A percentile compares a stretch with the other conserved stretches of the same genome.
Conservation (phyloP, 2,797 vertebrate species). For the Monodelphis domestica region DNA sequence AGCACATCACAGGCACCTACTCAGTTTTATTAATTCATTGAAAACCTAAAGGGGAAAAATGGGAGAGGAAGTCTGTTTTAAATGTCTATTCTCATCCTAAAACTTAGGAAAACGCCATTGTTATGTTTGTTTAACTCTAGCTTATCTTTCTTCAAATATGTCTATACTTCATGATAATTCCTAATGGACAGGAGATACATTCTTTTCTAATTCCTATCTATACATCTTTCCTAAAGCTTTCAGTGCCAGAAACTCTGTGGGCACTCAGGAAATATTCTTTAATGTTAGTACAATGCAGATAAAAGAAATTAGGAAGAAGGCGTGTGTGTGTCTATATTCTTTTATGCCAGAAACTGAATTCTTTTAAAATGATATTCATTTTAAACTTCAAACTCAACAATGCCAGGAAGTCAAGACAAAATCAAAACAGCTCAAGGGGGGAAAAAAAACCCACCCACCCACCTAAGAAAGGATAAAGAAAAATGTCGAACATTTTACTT, state of each 20-base stretch:
- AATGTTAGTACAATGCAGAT: neutral
- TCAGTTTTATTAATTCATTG: neutral
- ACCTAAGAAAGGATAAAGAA: neutral
- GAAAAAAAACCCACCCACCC: neutral
- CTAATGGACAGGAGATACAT: neutral
- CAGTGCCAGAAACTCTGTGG: too few species aligned
- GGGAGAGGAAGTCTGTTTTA: neutral
- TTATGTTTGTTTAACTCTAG: neutral
- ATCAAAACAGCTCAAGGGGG: neutral
- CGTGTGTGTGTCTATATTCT: neutral
- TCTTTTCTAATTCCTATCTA: neutral
- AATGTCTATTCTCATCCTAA: neutral
- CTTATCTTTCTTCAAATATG: neutral
- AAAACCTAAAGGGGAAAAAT: neutral
- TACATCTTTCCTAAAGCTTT: neutral
- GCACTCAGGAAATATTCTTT: neutral
- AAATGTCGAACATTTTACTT: neutral
- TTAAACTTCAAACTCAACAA: neutral
- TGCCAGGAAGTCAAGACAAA: neutral
- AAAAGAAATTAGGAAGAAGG: neutral
- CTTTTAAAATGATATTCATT: slow-evolving; percentile 2
- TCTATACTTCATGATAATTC: neutral
- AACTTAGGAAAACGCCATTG: neutral
- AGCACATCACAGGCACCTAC: neutral
- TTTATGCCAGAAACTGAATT: neutral